phyloP scores from a whole-genome alignment of 2,888 invertebrate genomes.

The Seira musarum region DNA sequence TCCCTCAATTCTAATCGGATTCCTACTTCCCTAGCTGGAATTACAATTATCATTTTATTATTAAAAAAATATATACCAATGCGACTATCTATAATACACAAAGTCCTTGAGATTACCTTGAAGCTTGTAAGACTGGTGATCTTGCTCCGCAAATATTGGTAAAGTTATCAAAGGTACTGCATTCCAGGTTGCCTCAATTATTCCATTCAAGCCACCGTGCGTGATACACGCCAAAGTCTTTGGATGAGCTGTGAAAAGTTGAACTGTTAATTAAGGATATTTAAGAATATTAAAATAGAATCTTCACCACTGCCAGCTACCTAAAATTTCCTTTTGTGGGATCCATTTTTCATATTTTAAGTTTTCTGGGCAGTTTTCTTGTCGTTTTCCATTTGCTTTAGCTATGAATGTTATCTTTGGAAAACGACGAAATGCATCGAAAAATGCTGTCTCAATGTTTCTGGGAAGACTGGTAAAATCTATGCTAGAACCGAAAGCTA shows the following conservation, averaged over 20 bases:
- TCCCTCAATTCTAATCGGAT: constrained; percentile 56
- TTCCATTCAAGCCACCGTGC: constrained; percentile 72
- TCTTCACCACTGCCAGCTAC: constrained; percentile 23
- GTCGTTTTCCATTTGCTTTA: constrained; percentile 62
- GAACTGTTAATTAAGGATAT: too few relatives aligned
- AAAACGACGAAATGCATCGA: constrained; percentile 49
- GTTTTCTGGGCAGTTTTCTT: constrained; percentile 63
- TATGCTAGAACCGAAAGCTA: constrained; percentile 54
- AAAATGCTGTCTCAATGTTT: constrained; percentile 45
- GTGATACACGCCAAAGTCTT: constrained; percentile 71
- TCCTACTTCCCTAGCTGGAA: constrained; percentile 51
- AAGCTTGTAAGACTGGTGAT: constrained; percentile 59
- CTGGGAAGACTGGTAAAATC: constrained; percentile 49
- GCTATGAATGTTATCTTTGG: constrained; percentile 64
- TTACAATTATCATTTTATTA: too few relatives aligned
- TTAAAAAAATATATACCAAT: not conserved
- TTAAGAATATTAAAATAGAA: too few relatives aligned
- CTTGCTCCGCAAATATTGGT: constrained; percentile 68
- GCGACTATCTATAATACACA: too few relatives aligned
- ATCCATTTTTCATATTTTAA: constrained; percentile 68
- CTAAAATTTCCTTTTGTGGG: constrained; percentile 69
- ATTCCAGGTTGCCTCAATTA: constrained; percentile 71
- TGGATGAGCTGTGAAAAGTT: constrained; percentile 64
- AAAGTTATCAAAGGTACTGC: constrained; percentile 66
- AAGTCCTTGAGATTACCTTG: too few relatives aligned